Base-by-base conservation (phyloP, 2,888 invertebrate species). In the Lymantria dispar region DNA sequence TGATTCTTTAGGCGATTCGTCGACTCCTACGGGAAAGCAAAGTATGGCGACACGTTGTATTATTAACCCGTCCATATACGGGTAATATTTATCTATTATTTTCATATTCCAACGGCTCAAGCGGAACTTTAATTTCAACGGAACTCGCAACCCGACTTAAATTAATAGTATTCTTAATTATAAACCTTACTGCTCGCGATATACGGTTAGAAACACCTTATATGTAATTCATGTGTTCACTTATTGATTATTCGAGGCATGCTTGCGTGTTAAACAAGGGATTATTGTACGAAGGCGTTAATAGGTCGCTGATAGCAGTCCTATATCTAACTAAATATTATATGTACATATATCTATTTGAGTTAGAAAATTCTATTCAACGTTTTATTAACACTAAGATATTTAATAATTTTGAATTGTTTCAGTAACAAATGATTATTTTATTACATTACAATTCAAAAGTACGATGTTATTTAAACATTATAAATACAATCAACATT, bases 121-220 rank as follows among this genome's bases (percentile, higher is more conserved):
- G 58, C 58, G 56, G 59, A 62, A 63, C 60, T 50, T 55, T 58
- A 47, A 58, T 58, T 64, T 65, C 58, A 58, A 62, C 64, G 64
- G 60, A 62, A 66, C 66, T 63, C 54, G 36, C 54, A 52, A 54
- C 49, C 48, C 49, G 43, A 47, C 47, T 15, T 2, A 47, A 47
- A 46, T 37, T 36, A n/a, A 11, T 13, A 15, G 13, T 39, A 14
- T 39, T 9, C 47, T 11, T 31, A 36, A 53, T 41, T 54, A 12
- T 50, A 41, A 47, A 51, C 50, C 45, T 44, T 63, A 52, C 54
- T 38, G 0, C 14, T 0, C 38, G n/a, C 0, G 0, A 0, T 0
- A n/a, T 63, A 59, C 39, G 43, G 44, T 61, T 48, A 12, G 47
- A 53, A 52, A 13, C 57, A 9, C n/a, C 11, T 29, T 37, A 14